Conservation (phyloP, 2,113 vertebrate genomes). For the Albula goreensis region DNA sequence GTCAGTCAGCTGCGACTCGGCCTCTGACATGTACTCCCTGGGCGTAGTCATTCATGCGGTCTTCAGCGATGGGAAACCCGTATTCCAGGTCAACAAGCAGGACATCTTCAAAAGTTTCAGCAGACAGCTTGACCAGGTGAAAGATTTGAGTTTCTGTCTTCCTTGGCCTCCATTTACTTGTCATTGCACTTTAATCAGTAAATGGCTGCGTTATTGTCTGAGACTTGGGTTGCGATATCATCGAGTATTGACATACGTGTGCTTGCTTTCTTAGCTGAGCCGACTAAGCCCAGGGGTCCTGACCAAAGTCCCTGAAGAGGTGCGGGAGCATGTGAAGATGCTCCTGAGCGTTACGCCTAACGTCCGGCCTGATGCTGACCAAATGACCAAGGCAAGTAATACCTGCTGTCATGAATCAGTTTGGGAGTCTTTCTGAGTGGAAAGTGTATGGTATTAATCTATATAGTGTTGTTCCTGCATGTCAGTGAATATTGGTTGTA, state of each 20-base stretch:
- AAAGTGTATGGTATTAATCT: background rate
- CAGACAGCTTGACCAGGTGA: constrained; percentile 94
- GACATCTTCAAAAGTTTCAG: constrained; percentile 99
- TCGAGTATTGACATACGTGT: background rate
- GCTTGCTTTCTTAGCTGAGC: constrained; percentile 75
- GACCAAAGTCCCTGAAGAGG: constrained; percentile 86
- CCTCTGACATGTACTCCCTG: constrained; percentile 98
- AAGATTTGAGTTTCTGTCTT: background rate
- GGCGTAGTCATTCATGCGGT: constrained; percentile 89
- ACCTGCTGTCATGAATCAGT: background rate
- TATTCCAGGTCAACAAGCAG: constrained; percentile 95
- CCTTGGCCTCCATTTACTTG: background rate
- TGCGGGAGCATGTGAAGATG: constrained; percentile 90
- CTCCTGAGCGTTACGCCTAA: constrained; percentile 88
- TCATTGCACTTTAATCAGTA: background rate
- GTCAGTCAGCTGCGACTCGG: constrained; percentile 94
- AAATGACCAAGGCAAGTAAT: constrained; percentile 90
- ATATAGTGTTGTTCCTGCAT: background rate
- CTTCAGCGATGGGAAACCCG: constrained; percentile 96
- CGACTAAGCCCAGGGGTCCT: constrained; percentile 81
- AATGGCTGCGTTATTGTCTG: background rate
- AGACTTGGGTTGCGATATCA: background rate
- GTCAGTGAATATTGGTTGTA: background rate
- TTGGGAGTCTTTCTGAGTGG: background rate
- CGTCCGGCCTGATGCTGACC: constrained; percentile 94